phyloP scores from a whole-genome alignment of 2,888 invertebrate species.

The Zygaena filipendulae region DNA sequence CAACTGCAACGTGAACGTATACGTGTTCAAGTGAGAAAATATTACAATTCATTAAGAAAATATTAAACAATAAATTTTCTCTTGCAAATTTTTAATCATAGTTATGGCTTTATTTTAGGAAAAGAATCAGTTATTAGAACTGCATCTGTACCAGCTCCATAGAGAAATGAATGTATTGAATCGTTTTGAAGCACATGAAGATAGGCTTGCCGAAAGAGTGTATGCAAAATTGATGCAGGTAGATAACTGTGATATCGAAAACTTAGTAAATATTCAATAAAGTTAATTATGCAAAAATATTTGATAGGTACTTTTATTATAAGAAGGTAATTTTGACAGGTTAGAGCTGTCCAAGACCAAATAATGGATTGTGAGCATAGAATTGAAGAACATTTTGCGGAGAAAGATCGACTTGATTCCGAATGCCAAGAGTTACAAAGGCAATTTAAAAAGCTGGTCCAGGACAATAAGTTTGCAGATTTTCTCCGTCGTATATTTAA shows the following conservation, averaged over 20 bases:
- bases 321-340: no score
- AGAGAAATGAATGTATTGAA: constrained; percentile 80
- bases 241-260: no score
- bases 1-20: constrained; percentile 67
- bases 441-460: constrained; percentile 68
- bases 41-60: no score
- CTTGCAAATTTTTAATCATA: not conserved
- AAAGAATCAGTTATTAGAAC: constrained; percentile 64
- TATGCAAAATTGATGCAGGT: constrained; percentile 63
- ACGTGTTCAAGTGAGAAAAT: constrained; percentile 70
- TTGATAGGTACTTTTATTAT: no score
- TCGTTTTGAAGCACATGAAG: constrained; percentile 78
- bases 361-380: constrained; percentile 56
- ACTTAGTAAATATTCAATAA: no score
- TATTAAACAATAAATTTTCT: not conserved
- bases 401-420: constrained; percentile 32
- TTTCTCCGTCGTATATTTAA: constrained; percentile 85
- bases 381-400: constrained; percentile 53
- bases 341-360: constrained; percentile 62
- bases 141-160: constrained; percentile 74
- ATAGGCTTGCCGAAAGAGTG: constrained; percentile 69
- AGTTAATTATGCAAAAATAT: no score
- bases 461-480: constrained; percentile 80
- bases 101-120: constrained; percentile 26
- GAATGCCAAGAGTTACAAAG: constrained; percentile 45